Percentiles rank a stretch among this genome's conserved stretches.
phyloP scores from a whole-genome alignment of 2,797 vertebrate species.

The Pterois miles region DNA sequence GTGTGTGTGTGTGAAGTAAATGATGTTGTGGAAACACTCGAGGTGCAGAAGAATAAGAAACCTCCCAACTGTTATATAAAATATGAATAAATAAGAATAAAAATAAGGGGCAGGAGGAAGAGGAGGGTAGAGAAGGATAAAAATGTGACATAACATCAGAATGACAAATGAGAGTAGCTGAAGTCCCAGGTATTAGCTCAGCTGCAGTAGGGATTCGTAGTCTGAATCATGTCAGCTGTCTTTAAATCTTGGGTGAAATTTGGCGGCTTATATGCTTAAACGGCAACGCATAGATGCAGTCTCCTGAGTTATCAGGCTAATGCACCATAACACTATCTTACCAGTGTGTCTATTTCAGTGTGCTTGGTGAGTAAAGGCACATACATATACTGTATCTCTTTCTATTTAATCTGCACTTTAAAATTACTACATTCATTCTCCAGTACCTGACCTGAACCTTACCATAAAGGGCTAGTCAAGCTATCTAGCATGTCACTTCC shows the following conservation, averaged over 20 bases:
- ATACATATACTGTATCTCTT: neutral
- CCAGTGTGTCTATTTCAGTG: neutral
- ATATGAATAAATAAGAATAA: neutral
- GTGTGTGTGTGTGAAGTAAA: neutral
- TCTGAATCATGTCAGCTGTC: slow-evolving; percentile 10
- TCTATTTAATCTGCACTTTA: neutral
- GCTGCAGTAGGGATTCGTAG: neutral
- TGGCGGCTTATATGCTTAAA: slow-evolving; percentile 13
- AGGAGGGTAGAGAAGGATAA: neutral
- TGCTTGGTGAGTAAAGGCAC: neutral
- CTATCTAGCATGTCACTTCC: neutral
- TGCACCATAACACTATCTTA: slow-evolving; percentile 3
- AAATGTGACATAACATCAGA: neutral
- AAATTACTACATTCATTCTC: neutral
- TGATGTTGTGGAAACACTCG: neutral
- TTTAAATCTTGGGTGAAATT: slow-evolving; percentile 8
- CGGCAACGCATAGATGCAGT: neutral
- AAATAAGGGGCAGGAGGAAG: neutral
- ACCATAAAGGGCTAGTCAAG: neutral
- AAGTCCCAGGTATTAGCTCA: slow-evolving; percentile 20
- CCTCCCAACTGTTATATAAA: neutral
- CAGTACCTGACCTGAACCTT: neutral
- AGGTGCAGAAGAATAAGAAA: neutral
- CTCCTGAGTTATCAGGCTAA: neutral
- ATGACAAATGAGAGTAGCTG: slow-evolving; percentile 39